Base-by-base conservation (phyloP, 2,888 invertebrate species). In the Drosophila pseudotakahashii region DNA sequence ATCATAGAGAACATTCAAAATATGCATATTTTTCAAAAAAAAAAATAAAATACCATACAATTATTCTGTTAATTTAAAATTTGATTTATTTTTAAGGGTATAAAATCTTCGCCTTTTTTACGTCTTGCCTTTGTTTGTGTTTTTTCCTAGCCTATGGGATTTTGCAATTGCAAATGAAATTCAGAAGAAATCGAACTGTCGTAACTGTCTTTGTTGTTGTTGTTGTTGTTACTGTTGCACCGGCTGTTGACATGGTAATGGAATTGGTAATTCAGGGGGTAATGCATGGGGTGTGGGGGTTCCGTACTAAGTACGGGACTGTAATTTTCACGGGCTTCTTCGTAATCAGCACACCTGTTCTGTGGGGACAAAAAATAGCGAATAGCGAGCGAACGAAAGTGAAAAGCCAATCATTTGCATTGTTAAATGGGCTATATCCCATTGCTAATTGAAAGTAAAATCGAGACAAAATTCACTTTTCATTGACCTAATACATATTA, bases 121-220 rank as follows among this genome's bases (percentile, higher is more conserved):
- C 36, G 7, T 3, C 10, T 16, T 7, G 13, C 4, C 3, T 19
- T 44, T 36, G n/a, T 45, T 36, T 51, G 14, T 70, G 30, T 53
- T 48, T 62, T 59, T 60, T 67, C 76, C 76, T 68, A 75, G 47
- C 53, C 70, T 37, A 13, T 54, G 66, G 70, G 57, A 66, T 85
- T 81, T 81, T 78, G 81, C 86, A 81, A 81, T 66, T 66, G 52
- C 67, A 53, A 66, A 66, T 66, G 54, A 66, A 67, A 53, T 81
- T 87, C 84, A 78, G 76, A 77, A 77, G 81, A 87, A 87, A 83
- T 86, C 84, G 72, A 78, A 83, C 67, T 80, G 78, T 75, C 78
- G 84, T 69, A 77, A 83, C 75, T 73, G 72, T 6, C 41, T 39
- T 32, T 68, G 45, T 23, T 11, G 11, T 23, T 42, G 44, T 30